Base-by-base conservation (phyloP, 2,797 vertebrate species). In the Crossoptilon crossoptilon region DNA sequence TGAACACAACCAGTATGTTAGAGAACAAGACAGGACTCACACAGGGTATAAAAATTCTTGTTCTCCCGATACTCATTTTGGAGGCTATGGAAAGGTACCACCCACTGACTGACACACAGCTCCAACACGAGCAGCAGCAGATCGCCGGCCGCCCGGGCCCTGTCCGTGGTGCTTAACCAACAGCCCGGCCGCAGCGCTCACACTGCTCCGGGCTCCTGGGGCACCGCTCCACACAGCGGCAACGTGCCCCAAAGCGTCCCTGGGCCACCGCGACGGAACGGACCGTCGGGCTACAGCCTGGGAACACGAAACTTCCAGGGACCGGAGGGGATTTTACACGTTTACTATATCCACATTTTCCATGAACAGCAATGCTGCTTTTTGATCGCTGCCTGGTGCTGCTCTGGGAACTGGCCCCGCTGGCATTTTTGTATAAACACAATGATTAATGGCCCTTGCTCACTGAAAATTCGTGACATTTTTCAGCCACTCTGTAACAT, bases 151-250 rank as follows among this genome's bases (percentile, higher is more conserved):
- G 18, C 18, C 56, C 12, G n/a, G 56, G 56, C 56, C 11, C 95
- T 96, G 93, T 95, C 95, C 91, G 7, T 94, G 95, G 93, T 95
- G 17, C 95, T 92, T 60, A n/a, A 10, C 11, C 59, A 70, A 14
- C 11, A 5, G 31, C n/a, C 18, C 19, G 7, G 31, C 26, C 11
- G 31, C 27, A 17, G 51, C 18, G 31, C 53, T 11, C 29, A 18
- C 53, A 18, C 53, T 31, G 29, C 53, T n/a, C 17, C 53, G 17
- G 29, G 29, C 51, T 56, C 53, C 17, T 3, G 53, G 31, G 29
- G 29, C 53, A n/a, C 29, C 6, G 11, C 31, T 19, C 11, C 18
- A 3, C 14, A 26, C 51, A 24, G 8, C 27, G 14, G 27, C 6
- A 29, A 26, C 13, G 26, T 9, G 26, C 27, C 51, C 14, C 51